Conservation (phyloP, 23 tunicate species). For the Corella eumyota region DNA sequence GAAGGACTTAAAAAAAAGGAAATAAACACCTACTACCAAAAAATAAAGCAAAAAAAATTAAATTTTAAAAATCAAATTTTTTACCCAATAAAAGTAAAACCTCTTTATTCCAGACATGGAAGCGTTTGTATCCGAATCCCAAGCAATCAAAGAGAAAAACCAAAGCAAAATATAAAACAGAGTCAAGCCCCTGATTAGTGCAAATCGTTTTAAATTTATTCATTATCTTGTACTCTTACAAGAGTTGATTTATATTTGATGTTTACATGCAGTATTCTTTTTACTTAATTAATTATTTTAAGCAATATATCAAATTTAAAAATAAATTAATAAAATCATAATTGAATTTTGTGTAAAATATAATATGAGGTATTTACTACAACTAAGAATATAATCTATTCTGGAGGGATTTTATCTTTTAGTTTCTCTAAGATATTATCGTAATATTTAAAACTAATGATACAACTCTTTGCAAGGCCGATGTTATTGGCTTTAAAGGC, state of each 20-base stretch:
- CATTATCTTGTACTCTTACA: too few species aligned
- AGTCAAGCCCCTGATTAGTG: too few species aligned
- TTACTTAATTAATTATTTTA: neutral
- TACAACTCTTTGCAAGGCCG: constrained; percentile 18
- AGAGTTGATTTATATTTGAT: too few species aligned
- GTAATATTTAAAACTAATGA: constrained; percentile 56
- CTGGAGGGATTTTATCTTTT: constrained; percentile 47
- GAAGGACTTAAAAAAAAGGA: too few species aligned
- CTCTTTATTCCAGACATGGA: constrained; percentile 24
- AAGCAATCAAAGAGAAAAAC: constrained; percentile 16
- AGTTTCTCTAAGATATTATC: constrained; percentile 51
- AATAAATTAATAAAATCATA: too few species aligned
- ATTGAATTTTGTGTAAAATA: too few species aligned
- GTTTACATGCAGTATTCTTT: neutral
- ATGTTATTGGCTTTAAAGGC: constrained; percentile 21
- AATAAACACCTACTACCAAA: too few species aligned
- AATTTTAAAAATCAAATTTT: too few species aligned
- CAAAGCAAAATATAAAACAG: too few species aligned
- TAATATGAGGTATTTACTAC: neutral
- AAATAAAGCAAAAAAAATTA: too few species aligned
- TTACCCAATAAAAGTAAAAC: too few species aligned
- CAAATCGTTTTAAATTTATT: too few species aligned
- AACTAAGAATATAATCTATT: constrained; percentile 1
- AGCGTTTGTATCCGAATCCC: constrained; percentile 55
- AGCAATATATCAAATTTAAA: neutral